A percentile compares a stretch with the other conserved stretches of the same genome.
These are phyloP conservation scores for Tragelaphus oryx DNA, from an alignment of 2,797 vertebrate genomes.

Conservation along the genomic window DNA sequence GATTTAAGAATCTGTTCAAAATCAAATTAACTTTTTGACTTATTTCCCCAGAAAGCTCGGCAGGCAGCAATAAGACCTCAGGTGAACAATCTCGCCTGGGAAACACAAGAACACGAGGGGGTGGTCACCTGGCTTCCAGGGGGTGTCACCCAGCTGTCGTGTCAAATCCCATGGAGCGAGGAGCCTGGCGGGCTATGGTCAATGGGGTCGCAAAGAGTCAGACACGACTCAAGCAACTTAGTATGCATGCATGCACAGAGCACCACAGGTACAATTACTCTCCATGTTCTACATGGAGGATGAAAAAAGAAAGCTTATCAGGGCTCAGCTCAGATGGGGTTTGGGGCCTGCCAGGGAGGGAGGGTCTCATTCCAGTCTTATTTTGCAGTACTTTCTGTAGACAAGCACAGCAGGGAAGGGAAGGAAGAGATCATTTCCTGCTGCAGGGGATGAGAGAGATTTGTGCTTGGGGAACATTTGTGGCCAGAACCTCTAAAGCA, in stretches of 20 bases:
- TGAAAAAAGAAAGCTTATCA: neutral
- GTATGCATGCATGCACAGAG: neutral
- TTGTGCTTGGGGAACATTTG: neutral
- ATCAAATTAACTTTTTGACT: conserved; percentile 65
- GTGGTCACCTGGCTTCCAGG: neutral
- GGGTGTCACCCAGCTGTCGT: neutral
- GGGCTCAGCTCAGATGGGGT: neutral
- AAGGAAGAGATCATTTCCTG: neutral
- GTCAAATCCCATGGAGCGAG: neutral
- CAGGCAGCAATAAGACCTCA: neutral
- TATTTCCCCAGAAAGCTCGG: conserved; percentile 35
- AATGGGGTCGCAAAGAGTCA: neutral
- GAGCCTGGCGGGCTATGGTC: neutral
- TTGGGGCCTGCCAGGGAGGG: neutral
- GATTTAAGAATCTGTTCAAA: conserved; percentile 30
- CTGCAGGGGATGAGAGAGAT: no score
- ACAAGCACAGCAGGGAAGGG: neutral
- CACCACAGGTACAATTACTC: rapidly evolving
- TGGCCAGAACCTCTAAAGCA: neutral
- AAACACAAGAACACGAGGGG: rapidly evolving
- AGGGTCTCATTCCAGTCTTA: neutral
- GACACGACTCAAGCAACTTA: neutral
- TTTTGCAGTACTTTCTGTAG: no score
- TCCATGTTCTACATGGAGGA: rapidly evolving
- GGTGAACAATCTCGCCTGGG: neutral